These are phyloP conservation scores for Xestia c-nigrum DNA, from an alignment of 2,888 invertebrate species.

Conservation along the genomic window DNA sequence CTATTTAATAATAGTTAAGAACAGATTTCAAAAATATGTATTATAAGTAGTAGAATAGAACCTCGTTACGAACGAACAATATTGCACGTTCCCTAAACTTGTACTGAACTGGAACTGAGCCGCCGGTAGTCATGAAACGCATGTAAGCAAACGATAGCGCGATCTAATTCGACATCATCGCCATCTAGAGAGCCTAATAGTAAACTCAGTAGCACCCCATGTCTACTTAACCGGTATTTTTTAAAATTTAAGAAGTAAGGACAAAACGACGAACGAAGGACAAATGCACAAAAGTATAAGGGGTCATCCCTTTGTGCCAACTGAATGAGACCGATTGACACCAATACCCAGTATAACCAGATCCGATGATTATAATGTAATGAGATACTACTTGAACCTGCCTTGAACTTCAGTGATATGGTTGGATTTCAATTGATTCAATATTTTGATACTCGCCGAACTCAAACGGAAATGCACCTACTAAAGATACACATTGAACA, in stretches of 20 bases:
- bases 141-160: background rate
- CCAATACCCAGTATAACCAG: background rate
- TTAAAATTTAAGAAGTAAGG: background rate
- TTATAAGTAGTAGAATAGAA: too few species aligned
- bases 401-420: background rate
- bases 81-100: background rate
- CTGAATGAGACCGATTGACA: background rate
- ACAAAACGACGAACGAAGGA: background rate
- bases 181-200: conserved; percentile 30
- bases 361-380: background rate
- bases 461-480: background rate
- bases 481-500: background rate
- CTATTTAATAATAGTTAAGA: background rate
- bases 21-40: conserved; percentile 21
- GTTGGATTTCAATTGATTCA: background rate
- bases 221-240: too few species aligned
- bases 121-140: background rate
- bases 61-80: background rate
- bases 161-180: background rate
- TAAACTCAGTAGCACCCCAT: background rate
- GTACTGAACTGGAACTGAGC: too few species aligned
- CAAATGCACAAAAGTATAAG: too few species aligned
- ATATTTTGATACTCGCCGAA: background rate
- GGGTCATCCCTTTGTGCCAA: background rate
- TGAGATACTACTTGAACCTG: background rate